Conservation (phyloP, 2,888 invertebrate genomes). For the Nomada fabriciana region DNA sequence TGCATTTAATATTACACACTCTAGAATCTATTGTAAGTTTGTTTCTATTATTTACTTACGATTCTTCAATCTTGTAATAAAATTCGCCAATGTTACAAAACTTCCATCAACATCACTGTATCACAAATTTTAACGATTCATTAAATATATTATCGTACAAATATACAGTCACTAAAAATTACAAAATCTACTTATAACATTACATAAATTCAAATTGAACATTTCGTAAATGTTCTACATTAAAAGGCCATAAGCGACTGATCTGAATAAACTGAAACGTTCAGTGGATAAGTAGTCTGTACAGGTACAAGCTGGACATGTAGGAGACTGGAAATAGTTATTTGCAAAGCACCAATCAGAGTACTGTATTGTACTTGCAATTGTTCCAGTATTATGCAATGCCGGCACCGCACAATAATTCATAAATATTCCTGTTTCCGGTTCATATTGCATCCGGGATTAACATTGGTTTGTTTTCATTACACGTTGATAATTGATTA, state of each 20-base stretch:
- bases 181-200: not conserved
- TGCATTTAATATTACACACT: too few relatives aligned
- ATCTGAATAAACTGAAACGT: conserved; percentile 61
- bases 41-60: conserved; percentile 11
- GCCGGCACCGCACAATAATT: conserved; percentile 7
- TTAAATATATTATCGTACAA: not conserved
- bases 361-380: not conserved
- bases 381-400: conserved; percentile 9
- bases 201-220: not conserved
- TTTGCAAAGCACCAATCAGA: conserved; percentile 36
- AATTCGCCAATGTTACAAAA: conserved; percentile 15
- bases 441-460: not conserved
- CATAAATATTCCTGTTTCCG: conserved; percentile 22
- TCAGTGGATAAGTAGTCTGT: conserved; percentile 46
- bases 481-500: too few relatives aligned
- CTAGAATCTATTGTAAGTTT: not conserved
- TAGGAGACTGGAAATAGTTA: conserved; percentile 44
- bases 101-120: not conserved
- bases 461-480: not conserved
- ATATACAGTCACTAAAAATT: not conserved
- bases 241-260: conserved; percentile 33
- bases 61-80: not conserved
- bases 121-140: not conserved
- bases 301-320: conserved; percentile 32
- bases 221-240: conserved; percentile 1